Evolutionary conservation across 2,888 invertebrate genomes (phyloP).

Genomic region (Prostheceraeus crozeri): DNA sequence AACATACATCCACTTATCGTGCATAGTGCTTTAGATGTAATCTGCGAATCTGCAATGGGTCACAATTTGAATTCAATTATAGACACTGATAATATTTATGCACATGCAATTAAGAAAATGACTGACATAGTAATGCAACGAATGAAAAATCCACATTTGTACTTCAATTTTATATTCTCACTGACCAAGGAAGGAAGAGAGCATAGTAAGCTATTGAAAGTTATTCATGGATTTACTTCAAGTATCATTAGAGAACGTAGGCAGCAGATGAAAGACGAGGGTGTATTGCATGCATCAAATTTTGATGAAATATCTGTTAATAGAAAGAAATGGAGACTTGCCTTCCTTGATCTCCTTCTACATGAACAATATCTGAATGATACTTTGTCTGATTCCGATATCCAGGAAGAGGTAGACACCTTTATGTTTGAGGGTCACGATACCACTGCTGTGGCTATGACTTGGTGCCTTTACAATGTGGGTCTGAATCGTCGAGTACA

Average conservation of each 20-base stretch:
- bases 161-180: slow-evolving; percentile 61
- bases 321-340: slow-evolving; percentile 70
- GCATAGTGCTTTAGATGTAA: slow-evolving; percentile 63
- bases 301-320: too few species aligned
- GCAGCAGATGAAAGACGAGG: too few species aligned
- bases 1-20: slow-evolving; percentile 64
- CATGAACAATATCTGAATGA: neutral
- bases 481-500: slow-evolving; percentile 74
- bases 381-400: slow-evolving; percentile 53
- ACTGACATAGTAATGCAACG: slow-evolving; percentile 52
- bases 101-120: slow-evolving; percentile 64
- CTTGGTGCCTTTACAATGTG: slow-evolving; percentile 74
- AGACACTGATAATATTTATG: slow-evolving; percentile 65
- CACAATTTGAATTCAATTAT: slow-evolving; percentile 67
- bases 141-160: slow-evolving; percentile 61
- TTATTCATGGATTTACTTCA: slow-evolving; percentile 63
- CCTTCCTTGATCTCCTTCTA: slow-evolving; percentile 79
- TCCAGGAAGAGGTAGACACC: slow-evolving; percentile 60
- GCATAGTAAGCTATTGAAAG: slow-evolving; percentile 56
- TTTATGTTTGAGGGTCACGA: slow-evolving; percentile 68
- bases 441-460: slow-evolving; percentile 76
- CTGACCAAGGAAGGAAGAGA: slow-evolving; percentile 62
- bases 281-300: too few species aligned
- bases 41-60: slow-evolving; percentile 79
- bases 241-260: slow-evolving; percentile 51